Base-by-base conservation (phyloP, 2,797 vertebrate species). In the Oreochromis mossambicus region DNA sequence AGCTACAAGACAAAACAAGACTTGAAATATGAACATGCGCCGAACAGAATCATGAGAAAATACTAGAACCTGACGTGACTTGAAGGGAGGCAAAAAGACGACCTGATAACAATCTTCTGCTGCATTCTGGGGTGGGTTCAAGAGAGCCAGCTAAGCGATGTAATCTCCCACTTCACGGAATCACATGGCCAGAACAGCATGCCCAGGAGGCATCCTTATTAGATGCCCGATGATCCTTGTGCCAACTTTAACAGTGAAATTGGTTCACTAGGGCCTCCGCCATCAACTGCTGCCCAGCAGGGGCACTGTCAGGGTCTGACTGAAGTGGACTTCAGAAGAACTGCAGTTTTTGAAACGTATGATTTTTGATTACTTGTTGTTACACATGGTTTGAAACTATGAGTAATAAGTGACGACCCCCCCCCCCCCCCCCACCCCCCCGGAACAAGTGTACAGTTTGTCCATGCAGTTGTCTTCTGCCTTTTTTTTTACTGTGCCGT, bases 81-180 rank as follows among this genome's bases (percentile, higher is more conserved):
- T 55, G 54, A 56, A 56, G 24, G 24, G 5, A 8, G 54, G 0
- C 54, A 1, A 56, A 55, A 56, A 29, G 54, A 56, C 24, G 14
- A 55, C 24, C 54, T 29, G 24, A 56, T 29, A 15, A 29, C 7
- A 15, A 58, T 61, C 17, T 61, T 6, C 29, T 61, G 17, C 29
- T 34, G 17, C 29, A 0, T 1, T 34, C 29, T 34, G 9, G 56
- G 56, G 2, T 29, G 15, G 3, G 29, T 29, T 34, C 17, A 34
- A 32, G 29, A 34, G 56, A 29, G 29, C 15, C 15, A 58, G 8
- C 26, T 0, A 9, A 54, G 52, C 11, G 1, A 58, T 17, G 26
- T 58, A 17, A 58, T 58, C 55, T 0, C 26, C 55, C 26, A 56
- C 26, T 0, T 0, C 2, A 17, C 2, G 1, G 15, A 10, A 58